Base-by-base conservation (phyloP, 2,888 invertebrate species). In the Hydroisotoma schaefferi region DNA sequence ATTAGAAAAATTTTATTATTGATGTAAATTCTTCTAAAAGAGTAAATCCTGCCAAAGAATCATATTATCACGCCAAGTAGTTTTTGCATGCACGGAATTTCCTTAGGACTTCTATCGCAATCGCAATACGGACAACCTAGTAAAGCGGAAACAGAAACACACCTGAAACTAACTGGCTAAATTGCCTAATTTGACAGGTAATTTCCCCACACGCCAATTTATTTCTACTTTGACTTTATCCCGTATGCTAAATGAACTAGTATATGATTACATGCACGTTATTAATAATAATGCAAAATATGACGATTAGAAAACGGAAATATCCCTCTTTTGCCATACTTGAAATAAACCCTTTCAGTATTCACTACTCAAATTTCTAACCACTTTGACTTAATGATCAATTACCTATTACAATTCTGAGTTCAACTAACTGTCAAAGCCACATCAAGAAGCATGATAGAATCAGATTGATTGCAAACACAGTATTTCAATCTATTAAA, bases 301-400 rank as follows among this genome's bases (percentile, higher is more conserved):
- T n/a, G n/a, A n/a, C n/a, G n/a, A n/a, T n/a, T n/a, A n/a, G n/a
- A n/a, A n/a, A n/a, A n/a, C n/a, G n/a, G n/a, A n/a, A n/a, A n/a
- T n/a, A n/a, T n/a, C 15, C 33, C 8, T 8, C 8, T 33, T 10
- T 33, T 33, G 8, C 33, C 33, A 15, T 33, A 33, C 33, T 33
- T 33, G 8, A 10, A 15, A 33, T 8, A 10, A 15, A 33, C 33
- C 8, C 15, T 33, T 46, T 23, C 46, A 23, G 12, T 22, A 20
- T 33, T 23, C 52, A 52, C 29, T 52, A 37, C 29, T 20, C 52
- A 37, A 52, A 52, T 52, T 52, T 52, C 52, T 33, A 26, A n/a
- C 49, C 12, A 18, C 49, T 27, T 29, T 29, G 29, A 49, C 23
- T 52, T 52, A 33, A 33, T 8, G n/a, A 12, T 23, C 47, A 23